These are phyloP conservation scores for Drosophila buzzatii DNA, from an alignment of 2,888 invertebrate genomes.

Conservation along the genomic window DNA sequence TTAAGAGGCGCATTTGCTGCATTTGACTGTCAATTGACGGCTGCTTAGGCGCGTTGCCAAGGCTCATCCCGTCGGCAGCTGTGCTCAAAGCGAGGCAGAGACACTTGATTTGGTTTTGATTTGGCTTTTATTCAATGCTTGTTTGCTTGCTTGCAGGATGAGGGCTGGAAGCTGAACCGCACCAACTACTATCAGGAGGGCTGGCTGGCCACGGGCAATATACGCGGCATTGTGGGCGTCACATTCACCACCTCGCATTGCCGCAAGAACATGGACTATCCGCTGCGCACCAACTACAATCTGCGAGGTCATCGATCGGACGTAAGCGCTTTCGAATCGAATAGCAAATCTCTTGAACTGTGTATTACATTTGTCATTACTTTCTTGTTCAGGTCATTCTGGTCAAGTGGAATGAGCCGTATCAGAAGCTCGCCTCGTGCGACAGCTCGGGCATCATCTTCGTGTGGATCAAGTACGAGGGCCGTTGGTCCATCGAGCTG, in stretches of 20 bases:
- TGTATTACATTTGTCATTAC: neutral
- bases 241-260: slow-evolving; percentile 98
- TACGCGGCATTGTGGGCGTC: slow-evolving; percentile 96
- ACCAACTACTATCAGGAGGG: slow-evolving; percentile 99
- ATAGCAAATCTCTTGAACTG: neutral
- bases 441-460: slow-evolving; percentile 99
- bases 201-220: slow-evolving; percentile 98
- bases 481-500: slow-evolving; percentile 99
- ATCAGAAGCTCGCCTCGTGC: slow-evolving; percentile 98
- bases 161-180: slow-evolving; percentile 97
- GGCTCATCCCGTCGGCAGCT: slow-evolving; percentile 31
- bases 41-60: slow-evolving; percentile 66
- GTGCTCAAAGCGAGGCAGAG: slow-evolving; percentile 6
- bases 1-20: slow-evolving; percentile 44
- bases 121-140: slow-evolving; percentile 16
- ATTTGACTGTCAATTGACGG: slow-evolving; percentile 70
- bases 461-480: slow-evolving; percentile 99
- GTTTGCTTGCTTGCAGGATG: slow-evolving; percentile 88
- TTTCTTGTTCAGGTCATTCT: slow-evolving; percentile 90
- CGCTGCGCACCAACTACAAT: slow-evolving; percentile 97
- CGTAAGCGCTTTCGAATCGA: slow-evolving; percentile 86
- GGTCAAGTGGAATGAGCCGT: slow-evolving; percentile 99
- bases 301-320: slow-evolving; percentile 98
- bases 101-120: slow-evolving; percentile 38
- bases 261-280: slow-evolving; percentile 93